Conservation (phyloP, 1,140 invertebrate genomes). For the Rhagoletis pomonella region DNA sequence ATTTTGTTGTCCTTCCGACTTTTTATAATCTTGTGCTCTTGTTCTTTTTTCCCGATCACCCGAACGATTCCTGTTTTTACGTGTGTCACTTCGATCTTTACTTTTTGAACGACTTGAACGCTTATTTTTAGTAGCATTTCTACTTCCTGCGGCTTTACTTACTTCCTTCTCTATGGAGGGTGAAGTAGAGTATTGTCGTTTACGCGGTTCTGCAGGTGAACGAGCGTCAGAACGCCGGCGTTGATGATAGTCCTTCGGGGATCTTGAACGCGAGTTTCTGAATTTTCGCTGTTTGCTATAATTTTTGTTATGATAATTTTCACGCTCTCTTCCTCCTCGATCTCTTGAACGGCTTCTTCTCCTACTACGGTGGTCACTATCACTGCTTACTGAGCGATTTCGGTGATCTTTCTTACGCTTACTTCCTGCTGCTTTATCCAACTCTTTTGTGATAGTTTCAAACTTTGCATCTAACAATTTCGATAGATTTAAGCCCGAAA, state of each 20-base stretch:
- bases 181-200: background rate
- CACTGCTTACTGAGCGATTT: constrained; percentile 14
- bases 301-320: background rate
- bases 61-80: background rate
- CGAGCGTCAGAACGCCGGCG: background rate
- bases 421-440: constrained; percentile 65
- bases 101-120: constrained; percentile 32
- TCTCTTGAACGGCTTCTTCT: background rate
- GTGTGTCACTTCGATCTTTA: background rate
- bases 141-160: constrained; percentile 62
- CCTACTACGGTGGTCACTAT: background rate
- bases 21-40: background rate
- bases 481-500: constrained; percentile 60
- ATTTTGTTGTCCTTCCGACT: background rate
- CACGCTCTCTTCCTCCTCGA: too few species aligned
- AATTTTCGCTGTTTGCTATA: background rate
- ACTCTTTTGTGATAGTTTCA: constrained; percentile 69
- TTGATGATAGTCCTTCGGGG: background rate
- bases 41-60: background rate
- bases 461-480: constrained; percentile 68
- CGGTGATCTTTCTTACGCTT: constrained; percentile 55
- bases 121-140: constrained; percentile 54
- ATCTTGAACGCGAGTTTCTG: background rate
- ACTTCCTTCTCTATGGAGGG: constrained; percentile 62
- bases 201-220: constrained; percentile 23